Conservation (phyloP, 2,113 vertebrate species). For the Notechis scutatus region DNA sequence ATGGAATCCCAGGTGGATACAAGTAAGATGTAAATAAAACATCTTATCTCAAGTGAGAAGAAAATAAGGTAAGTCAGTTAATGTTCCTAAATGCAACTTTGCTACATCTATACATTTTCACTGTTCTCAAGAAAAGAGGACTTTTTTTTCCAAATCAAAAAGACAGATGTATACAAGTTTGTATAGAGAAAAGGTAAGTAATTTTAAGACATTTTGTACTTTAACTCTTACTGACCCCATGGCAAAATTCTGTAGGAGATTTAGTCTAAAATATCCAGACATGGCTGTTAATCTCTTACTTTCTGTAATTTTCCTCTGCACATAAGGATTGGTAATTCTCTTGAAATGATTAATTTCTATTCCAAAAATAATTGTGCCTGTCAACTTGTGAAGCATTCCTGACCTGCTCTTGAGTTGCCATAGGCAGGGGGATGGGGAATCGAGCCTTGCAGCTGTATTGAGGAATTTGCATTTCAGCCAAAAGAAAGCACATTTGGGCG, state of each 20-base stretch:
- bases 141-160: not conserved
- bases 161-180: not conserved
- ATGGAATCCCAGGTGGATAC: conserved; percentile 45
- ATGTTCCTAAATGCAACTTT: not conserved
- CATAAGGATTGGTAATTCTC: not conserved
- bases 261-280: not conserved
- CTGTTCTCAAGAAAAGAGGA: conserved; percentile 8
- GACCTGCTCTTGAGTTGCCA: no score
- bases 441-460: no score
- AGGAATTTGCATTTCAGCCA: no score
- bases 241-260: not conserved
- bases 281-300: not conserved
- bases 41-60: conserved; percentile 30
- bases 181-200: not conserved
- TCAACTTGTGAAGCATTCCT: no score
- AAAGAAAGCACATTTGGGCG: no score
- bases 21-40: conserved; percentile 66
- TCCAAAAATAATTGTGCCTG: not conserved
- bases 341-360: not conserved
- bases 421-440: no score
- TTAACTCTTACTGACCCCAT: not conserved
- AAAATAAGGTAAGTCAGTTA: conserved; percentile 27
- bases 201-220: not conserved
- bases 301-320: not conserved
- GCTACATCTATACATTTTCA: not conserved